These are phyloP conservation scores for Ennomos erosarius DNA, from an alignment of 2,888 invertebrate species.

Conservation along the genomic window DNA sequence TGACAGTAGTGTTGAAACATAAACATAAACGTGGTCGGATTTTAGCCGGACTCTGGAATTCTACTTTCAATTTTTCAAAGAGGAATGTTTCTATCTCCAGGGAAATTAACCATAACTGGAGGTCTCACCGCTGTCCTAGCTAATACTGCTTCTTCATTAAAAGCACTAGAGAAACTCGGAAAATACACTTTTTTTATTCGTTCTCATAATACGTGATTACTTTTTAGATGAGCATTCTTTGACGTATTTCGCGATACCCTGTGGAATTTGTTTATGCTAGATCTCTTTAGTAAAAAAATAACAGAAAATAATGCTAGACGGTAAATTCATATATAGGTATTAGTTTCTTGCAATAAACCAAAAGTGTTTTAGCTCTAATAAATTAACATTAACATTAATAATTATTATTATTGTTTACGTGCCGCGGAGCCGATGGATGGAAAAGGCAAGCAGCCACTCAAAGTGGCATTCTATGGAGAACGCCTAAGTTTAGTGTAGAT, in stretches of 20 bases:
- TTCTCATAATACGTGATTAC: conserved; percentile 34
- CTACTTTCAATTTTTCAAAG: conserved; percentile 54
- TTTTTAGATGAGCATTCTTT: conserved; percentile 33
- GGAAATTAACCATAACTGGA: conserved; percentile 51
- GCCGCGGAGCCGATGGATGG: no score
- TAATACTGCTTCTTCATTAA: conserved; percentile 49
- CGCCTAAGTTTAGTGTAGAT: no score
- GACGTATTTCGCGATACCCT: conserved; percentile 20
- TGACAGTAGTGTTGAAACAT: no score
- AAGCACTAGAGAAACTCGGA: conserved; percentile 23
- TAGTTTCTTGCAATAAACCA: no score
- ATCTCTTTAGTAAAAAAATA: neutral
- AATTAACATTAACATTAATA: no score
- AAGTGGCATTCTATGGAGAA: no score
- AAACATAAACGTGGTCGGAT: neutral
- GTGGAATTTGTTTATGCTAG: conserved; percentile 17
- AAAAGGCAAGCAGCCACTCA: no score
- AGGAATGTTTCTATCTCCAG: conserved; percentile 48
- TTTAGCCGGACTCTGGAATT: conserved; percentile 8
- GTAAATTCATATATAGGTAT: no score
- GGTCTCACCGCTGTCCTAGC: conserved; percentile 43
- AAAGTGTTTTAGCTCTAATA: no score
- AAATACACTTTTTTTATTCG: conserved; percentile 33
- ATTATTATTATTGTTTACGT: no score
- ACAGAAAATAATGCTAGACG: no score